Evolutionary conservation across 2,888 invertebrate genomes (phyloP), one percentile per base, ranked within the genome.

Genomic region (Synanthedon formicaeformis): DNA sequence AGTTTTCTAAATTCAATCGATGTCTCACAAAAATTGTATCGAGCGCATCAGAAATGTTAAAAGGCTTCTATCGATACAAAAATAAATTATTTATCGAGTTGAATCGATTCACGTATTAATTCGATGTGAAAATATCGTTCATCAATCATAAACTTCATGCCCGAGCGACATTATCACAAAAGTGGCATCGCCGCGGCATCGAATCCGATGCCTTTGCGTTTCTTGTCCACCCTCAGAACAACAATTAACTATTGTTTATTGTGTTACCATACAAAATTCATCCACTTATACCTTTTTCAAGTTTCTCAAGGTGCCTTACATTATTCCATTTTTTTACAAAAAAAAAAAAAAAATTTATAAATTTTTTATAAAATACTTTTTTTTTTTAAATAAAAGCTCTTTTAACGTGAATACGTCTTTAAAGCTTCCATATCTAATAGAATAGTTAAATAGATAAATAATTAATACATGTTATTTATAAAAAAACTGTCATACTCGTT

Each of bases 141-240:
- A 79, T 85, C 82, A 80, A 84, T 86, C 85, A 84, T 84, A 84
- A 78, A 60, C 62, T 65, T 67, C 73, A 66, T 72, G 70, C 71
- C 64, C 66, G 53, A 56, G 57, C 57, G 77, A 79, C 78, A 69
- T 69, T 80, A 83, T 83, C 83, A 64, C 68, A 66, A 63, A 56
- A 71, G 68, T 68, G 65, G 65, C 64, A 78, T 80, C 80, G 63
- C 64, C 67, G 69, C 55, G 58, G 58, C 49, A 51, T 56, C 53
- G 54, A 54, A 54, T 40, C 52, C 50, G 10, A 49, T 49, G 18
- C 16, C 12, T 40, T 34, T 51, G 23, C 18, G 10, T 55, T 58
- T 56, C 54, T 57, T 71, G 71, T 64, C 56, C 57, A 55, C 62
- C 54, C 53, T 23, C 57, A 8, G 6, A 50, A 16, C 64, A 72